These are phyloP conservation scores for Hyperopisus bebe DNA, from an alignment of 2,113 vertebrate genomes.

Conservation along the genomic window DNA sequence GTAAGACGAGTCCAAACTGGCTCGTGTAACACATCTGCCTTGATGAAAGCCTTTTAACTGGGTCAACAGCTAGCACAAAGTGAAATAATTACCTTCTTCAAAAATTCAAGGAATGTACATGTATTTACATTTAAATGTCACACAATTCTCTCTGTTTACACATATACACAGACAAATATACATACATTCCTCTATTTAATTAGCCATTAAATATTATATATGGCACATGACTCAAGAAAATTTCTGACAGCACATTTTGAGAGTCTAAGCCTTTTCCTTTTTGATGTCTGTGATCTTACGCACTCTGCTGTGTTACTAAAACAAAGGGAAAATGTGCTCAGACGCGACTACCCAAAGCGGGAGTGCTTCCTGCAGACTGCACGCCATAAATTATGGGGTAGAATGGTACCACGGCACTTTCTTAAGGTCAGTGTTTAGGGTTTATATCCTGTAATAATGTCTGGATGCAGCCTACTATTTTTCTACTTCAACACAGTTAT, in stretches of 20 bases:
- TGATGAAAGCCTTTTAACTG: not conserved
- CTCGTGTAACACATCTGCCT: not conserved
- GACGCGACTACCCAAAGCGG: constrained; percentile 62
- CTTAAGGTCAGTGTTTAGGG: constrained; percentile 46
- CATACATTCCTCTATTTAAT: not conserved
- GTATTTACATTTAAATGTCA: not conserved
- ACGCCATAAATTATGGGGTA: constrained; percentile 58
- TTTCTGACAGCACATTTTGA: constrained; percentile 49
- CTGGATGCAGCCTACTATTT: constrained; percentile 38
- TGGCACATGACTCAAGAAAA: constrained; percentile 24
- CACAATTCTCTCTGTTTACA: not conserved
- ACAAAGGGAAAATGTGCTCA: constrained; percentile 37
- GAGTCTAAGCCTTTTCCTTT: constrained; percentile 41
- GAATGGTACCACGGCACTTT: constrained; percentile 44
- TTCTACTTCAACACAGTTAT: constrained; percentile 48
- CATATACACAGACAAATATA: not conserved
- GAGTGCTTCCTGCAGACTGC: constrained; percentile 51
- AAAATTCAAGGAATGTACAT: constrained; percentile 1
- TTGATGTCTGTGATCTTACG: constrained; percentile 46
- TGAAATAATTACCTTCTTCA: not conserved
- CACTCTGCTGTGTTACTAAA: constrained; percentile 51
- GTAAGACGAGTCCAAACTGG: not conserved
- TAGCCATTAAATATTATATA: not conserved
- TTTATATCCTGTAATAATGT: constrained; percentile 56
- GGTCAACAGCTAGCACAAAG: not conserved